Percentiles rank a stretch among this genome's conserved stretches.
phyloP scores from a whole-genome alignment of 1,140 invertebrate species.

The Aleiodes sp. region DNA sequence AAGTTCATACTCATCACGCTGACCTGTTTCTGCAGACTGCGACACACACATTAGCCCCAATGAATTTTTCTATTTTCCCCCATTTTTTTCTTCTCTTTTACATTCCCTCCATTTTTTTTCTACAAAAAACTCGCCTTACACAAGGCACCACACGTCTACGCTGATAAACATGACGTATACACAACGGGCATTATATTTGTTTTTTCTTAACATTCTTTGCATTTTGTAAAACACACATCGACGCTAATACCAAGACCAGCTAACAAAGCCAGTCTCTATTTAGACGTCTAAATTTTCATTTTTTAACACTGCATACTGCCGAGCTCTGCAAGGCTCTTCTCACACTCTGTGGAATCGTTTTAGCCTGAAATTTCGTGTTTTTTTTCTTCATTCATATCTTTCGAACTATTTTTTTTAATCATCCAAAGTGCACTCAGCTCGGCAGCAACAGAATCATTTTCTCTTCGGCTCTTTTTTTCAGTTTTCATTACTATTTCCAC shows the following conservation, averaged over 20 bases:
- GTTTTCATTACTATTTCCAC: background rate
- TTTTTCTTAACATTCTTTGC: slow-evolving; percentile 8
- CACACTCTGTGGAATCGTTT: slow-evolving; percentile 28
- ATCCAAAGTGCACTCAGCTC: slow-evolving; percentile 31
- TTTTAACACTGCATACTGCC: slow-evolving; percentile 13
- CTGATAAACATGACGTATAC: background rate
- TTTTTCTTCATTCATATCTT: slow-evolving; percentile 17
- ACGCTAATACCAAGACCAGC: slow-evolving; percentile 29
- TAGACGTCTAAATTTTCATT: slow-evolving; percentile 23
- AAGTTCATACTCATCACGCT: slow-evolving; percentile 96
- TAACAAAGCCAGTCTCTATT: slow-evolving; percentile 20
- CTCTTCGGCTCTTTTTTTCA: background rate
- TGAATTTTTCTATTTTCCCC: slow-evolving; percentile 11
- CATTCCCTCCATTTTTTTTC: slow-evolving; percentile 35
- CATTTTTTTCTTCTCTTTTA: slow-evolving; percentile 18
- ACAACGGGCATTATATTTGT: slow-evolving; percentile 1
- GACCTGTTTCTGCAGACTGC: slow-evolving; percentile 94
- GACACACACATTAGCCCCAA: slow-evolving; percentile 46
- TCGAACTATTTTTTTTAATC: slow-evolving; percentile 28
- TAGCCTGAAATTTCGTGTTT: no score
- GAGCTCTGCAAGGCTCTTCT: slow-evolving; percentile 1
- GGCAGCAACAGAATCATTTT: slow-evolving; percentile 22
- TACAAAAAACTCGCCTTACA: no score
- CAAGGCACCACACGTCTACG: slow-evolving; percentile 18
- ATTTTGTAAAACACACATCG: slow-evolving; percentile 26